Evolutionary conservation across 2,888 invertebrate species (phyloP).

Genomic region (Helobdella robusta): DNA sequence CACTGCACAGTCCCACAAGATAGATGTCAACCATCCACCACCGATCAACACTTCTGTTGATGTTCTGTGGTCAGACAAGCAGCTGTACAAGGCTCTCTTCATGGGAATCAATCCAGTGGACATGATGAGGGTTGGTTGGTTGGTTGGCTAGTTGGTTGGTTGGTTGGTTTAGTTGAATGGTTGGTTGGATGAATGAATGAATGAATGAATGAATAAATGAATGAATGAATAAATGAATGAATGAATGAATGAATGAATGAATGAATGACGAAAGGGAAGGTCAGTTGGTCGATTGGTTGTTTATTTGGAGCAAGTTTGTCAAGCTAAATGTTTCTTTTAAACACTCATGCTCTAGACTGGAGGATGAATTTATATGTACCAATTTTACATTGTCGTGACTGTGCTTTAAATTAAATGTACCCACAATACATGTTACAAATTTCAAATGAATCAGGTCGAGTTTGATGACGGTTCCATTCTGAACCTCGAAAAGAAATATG

Average conservation of each 20-base stretch:
- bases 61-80: slow-evolving; percentile 56
- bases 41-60: slow-evolving; percentile 52
- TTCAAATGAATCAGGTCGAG: slow-evolving; percentile 41
- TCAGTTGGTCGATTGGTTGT: slow-evolving; percentile 35
- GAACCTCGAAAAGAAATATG: slow-evolving; percentile 53
- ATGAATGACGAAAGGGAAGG: no score
- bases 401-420: no score
- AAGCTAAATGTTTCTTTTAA: neutral
- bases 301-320: neutral
- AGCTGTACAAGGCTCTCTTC: slow-evolving; percentile 44
- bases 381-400: no score
- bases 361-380: no score
- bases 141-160: no score
- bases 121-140: slow-evolving; percentile 42
- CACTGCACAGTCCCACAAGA: neutral
- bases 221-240: no score
- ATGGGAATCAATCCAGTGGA: slow-evolving; percentile 40
- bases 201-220: no score
- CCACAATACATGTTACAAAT: neutral
- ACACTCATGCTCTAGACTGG: no score
- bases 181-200: no score
- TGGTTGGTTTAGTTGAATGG: no score
- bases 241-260: no score
- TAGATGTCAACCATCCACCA: slow-evolving; percentile 37
- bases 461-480: slow-evolving; percentile 51